phyloP scores from a whole-genome alignment of 92 coral and sea anemone species.

The Diadumene lineata region DNA sequence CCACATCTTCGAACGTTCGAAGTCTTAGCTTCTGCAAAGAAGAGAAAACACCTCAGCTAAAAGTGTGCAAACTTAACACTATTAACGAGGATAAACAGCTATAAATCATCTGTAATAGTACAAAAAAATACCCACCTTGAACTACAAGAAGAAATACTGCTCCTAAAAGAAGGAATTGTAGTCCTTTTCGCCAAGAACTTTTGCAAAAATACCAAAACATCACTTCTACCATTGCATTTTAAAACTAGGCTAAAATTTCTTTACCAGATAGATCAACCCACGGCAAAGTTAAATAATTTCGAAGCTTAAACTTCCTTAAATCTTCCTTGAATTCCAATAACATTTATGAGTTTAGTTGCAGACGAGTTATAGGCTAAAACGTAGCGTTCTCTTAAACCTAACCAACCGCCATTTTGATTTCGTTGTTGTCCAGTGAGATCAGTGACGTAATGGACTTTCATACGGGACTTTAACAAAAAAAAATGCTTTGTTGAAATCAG shows the following conservation, averaged over 20 bases:
- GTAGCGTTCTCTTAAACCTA: slow-evolving; percentile 8
- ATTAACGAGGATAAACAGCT: not conserved
- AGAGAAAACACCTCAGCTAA: slow-evolving; percentile 18
- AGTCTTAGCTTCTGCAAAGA: slow-evolving; percentile 26
- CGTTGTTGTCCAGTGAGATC: slow-evolving; percentile 58
- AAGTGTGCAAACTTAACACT: not conserved
- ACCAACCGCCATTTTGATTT: slow-evolving; percentile 81
- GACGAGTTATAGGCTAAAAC: slow-evolving; percentile 1
- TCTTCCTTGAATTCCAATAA: not conserved
- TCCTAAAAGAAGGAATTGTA: slow-evolving; percentile 18
- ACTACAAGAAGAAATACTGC: slow-evolving; percentile 8
- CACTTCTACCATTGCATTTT: slow-evolving; percentile 27
- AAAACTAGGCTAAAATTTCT: not conserved
- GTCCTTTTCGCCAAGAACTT: slow-evolving; percentile 47
- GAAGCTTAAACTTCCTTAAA: not conserved
- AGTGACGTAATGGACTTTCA: slow-evolving; percentile 66
- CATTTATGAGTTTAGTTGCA: not conserved
- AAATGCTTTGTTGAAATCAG: slow-evolving; percentile 16
- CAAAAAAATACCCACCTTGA: slow-evolving; percentile 17
- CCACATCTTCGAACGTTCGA: slow-evolving; percentile 46
- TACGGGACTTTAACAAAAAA: slow-evolving; percentile 29
- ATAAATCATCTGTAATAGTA: not conserved
- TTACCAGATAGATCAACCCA: not conserved
- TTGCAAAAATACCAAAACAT: slow-evolving; percentile 56
- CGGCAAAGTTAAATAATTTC: slow-evolving; percentile 3